These are phyloP conservation scores for Leiothrix lutea DNA, from an alignment of 2,113 vertebrate species.

Conservation along the genomic window DNA sequence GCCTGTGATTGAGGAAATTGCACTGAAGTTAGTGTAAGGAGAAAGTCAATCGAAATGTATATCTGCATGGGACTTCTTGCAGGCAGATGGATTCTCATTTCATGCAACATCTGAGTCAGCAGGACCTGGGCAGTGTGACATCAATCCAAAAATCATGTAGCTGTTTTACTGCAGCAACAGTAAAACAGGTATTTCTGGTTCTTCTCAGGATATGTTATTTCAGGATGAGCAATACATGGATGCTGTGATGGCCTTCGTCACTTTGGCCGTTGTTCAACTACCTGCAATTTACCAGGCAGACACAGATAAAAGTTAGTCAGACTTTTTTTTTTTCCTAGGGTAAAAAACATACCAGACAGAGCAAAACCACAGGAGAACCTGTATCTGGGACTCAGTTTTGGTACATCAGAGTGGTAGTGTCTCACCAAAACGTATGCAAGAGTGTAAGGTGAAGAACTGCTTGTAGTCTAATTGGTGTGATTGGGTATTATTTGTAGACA, in stretches of 20 bases:
- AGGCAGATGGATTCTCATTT: neutral
- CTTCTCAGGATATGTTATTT: neutral
- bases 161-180: neutral
- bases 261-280: neutral
- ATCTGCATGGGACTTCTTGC: neutral
- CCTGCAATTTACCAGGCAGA: neutral
- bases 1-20: neutral
- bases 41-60: neutral
- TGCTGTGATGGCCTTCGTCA: fast-evolving
- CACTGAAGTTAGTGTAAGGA: neutral
- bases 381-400: neutral
- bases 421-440: neutral
- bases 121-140: neutral
- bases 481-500: neutral
- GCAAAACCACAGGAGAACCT: neutral
- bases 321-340: neutral
- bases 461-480: neutral
- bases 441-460: neutral
- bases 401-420: neutral
- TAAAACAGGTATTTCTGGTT: neutral
- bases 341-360: neutral
- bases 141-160: neutral
- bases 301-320: neutral
- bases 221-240: neutral
- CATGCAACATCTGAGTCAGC: neutral